Evolutionary conservation across 2,113 vertebrate genomes (phyloP), one percentile per base, ranked within the genome.

Genomic region (Chloropsis hardwickii): DNA sequence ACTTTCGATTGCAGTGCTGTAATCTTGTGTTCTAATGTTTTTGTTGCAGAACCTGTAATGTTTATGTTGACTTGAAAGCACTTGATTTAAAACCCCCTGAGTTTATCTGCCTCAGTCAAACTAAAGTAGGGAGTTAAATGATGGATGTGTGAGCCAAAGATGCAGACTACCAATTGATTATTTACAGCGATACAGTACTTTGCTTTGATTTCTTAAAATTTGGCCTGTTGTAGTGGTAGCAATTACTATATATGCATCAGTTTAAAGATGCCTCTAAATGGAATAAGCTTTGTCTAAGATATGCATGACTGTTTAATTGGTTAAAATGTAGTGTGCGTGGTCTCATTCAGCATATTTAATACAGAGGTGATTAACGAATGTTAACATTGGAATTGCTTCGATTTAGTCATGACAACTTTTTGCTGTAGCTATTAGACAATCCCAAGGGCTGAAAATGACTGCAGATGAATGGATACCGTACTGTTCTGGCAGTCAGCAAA

Each of bases 381-480:
- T 97, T 97, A 96, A 84, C 69, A 61, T 89, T 95, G 92, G 94
- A 94, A 91, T 95, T 94, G 83, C 91, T 96, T 85, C 87, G 97
- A 97, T 97, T 97, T 95, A 95, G 93, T 98, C 90, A 94, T 98
- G 92, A 96, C 95, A 97, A 71, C 95, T 95, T 97, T 51, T 97
- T 95, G 91, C 82, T 92, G 21, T 97, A 96, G 50, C 90, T 95
- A 39, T 93, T 95, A 92, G 90, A 98, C 95, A 96, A 96, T 97
- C 94, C 86, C 67, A 97, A 97, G 97, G 92, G 90, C 96, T 97
- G 91, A 66, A 94, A 94, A 44, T 73, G 85, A 44, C 86, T 16
- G 45, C 70, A 95, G 23, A 65, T 47, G 76, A 94, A 82, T 86
- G 81, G 90, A 57, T 87, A 33, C 54, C 94, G 78, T 86, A 61